Evolutionary conservation across 2,888 invertebrate genomes (phyloP).

Genomic region (Heliconius erato): DNA sequence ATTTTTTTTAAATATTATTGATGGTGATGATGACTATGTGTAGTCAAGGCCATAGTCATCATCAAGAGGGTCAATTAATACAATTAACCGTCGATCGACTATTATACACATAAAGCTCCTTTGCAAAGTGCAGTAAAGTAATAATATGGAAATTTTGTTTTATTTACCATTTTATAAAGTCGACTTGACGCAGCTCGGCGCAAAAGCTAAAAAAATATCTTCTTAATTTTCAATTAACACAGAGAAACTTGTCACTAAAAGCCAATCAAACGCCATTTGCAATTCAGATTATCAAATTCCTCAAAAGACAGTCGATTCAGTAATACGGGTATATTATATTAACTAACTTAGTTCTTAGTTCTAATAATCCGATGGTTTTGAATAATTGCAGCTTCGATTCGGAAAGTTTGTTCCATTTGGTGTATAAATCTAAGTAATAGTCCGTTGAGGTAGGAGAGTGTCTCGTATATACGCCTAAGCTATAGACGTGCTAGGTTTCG

Average conservation of each 20-base stretch:
- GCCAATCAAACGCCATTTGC: background rate
- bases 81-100: too few relatives aligned
- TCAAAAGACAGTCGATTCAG: background rate
- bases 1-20: too few relatives aligned
- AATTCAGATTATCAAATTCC: background rate
- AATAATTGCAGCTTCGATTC: constrained; percentile 12
- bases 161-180: background rate
- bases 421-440: constrained; percentile 1
- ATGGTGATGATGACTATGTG: too few relatives aligned
- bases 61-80: background rate
- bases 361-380: constrained; percentile 5
- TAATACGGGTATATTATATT: background rate
- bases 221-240: background rate
- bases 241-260: background rate
- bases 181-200: background rate
- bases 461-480: too few relatives aligned
- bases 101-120: too few relatives aligned
- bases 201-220: too few relatives aligned
- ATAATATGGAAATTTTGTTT: too few relatives aligned
- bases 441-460: too few relatives aligned
- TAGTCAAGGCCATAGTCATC: background rate
- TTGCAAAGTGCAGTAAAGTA: too few relatives aligned
- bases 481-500: too few relatives aligned
- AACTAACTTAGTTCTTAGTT: constrained; percentile 13
- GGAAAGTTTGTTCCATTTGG: background rate